A percentile compares a stretch with the other conserved stretches of the same genome.
These are phyloP conservation scores for Cantharis flavilabris DNA, from an alignment of 2,888 invertebrate species.

Conservation along the genomic window DNA sequence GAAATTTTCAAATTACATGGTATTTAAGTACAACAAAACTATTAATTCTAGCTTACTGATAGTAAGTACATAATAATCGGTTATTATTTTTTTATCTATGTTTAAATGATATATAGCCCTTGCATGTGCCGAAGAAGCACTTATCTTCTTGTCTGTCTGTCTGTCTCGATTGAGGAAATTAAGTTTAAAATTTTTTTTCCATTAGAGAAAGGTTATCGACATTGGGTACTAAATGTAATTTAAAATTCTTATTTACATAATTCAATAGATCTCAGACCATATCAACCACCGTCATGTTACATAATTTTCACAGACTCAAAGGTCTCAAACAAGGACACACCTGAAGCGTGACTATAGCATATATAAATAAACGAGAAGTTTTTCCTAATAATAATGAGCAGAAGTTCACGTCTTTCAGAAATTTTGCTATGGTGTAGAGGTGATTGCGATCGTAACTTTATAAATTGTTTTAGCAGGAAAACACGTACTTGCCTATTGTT, in stretches of 20 bases:
- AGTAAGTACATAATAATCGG: background rate
- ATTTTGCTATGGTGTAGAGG: background rate
- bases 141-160: too few relatives aligned
- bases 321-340: background rate
- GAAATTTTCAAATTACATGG: background rate
- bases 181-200: too few relatives aligned
- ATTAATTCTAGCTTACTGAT: background rate
- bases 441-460: background rate
- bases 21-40: background rate
- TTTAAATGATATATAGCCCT: too few relatives aligned
- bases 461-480: background rate
- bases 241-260: background rate
- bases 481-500: background rate
- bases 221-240: background rate
- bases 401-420: background rate
- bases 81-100: background rate
- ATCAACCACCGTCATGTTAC: background rate
- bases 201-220: background rate
- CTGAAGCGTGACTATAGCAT: background rate
- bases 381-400: background rate
- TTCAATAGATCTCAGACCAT: background rate
- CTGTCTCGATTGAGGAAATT: too few relatives aligned
- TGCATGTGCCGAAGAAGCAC: background rate
- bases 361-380: background rate
- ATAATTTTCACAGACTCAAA: background rate